Conservation (phyloP, 2,888 invertebrate species). For the Agriopis aurantiaria region DNA sequence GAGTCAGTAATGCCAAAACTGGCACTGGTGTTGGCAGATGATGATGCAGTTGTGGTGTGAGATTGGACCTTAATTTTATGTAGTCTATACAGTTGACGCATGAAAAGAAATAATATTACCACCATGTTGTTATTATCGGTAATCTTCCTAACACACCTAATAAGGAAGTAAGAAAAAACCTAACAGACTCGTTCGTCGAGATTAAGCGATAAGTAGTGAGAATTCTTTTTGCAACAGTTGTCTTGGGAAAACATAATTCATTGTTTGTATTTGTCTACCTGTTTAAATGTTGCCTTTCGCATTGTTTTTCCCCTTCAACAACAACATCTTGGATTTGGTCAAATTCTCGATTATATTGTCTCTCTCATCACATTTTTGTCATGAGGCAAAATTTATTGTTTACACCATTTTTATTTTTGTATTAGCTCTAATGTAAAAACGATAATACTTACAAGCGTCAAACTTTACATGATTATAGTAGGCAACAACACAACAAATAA, state of each 20-base stretch:
- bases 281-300: constrained; percentile 59
- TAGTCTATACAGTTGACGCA: constrained; percentile 26
- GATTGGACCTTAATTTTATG: background rate
- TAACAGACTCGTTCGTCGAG: constrained; percentile 45
- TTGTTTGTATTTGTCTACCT: constrained; percentile 56
- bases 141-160: constrained; percentile 60
- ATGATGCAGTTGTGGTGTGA: background rate
- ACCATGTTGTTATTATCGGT: constrained; percentile 51
- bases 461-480: too few species aligned
- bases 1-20: too few species aligned
- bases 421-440: too few species aligned
- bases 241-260: constrained; percentile 55
- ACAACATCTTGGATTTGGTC: background rate
- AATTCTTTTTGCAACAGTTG: constrained; percentile 59
- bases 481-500: too few species aligned
- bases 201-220: constrained; percentile 60
- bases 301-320: constrained; percentile 42
- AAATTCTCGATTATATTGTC: background rate
- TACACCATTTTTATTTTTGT: too few species aligned
- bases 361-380: background rate
- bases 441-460: too few species aligned
- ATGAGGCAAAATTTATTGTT: too few species aligned
- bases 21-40: background rate
- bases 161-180: constrained; percentile 57
- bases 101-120: constrained; percentile 44